Conservation (phyloP, 2,113 vertebrate species). For the Carollia perspicillata region DNA sequence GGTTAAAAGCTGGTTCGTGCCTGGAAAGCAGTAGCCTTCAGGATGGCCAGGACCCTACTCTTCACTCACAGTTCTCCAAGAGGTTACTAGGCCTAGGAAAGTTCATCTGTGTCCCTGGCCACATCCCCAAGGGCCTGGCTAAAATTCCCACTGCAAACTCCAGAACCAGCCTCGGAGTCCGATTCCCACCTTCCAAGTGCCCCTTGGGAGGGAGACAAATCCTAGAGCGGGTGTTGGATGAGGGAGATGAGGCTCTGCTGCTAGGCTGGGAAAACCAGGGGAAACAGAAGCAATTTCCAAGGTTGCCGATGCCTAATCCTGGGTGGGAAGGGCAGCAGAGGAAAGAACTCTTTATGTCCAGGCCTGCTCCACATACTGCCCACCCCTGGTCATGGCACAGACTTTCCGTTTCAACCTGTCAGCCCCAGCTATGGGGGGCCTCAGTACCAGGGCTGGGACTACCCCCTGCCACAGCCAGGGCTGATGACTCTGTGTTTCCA, state of each 20-base stretch:
- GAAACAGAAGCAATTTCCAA: neutral
- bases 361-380: neutral
- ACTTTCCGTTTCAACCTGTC: neutral
- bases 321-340: neutral
- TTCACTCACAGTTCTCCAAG: neutral
- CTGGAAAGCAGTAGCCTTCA: neutral
- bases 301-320: neutral
- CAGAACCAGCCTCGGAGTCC: neutral
- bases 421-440: neutral
- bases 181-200: neutral
- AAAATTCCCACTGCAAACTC: neutral
- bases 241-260: neutral
- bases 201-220: neutral
- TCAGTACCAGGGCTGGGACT: neutral
- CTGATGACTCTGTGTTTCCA: neutral
- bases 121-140: neutral
- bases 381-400: neutral
- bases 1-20: neutral
- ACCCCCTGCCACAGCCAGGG: neutral
- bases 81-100: neutral
- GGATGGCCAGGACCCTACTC: neutral
- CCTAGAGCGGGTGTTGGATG: neutral
- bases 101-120: neutral
- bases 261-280: neutral
- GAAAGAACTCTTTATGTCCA: neutral